These are phyloP conservation scores for Phrixothrix hirtus DNA, from an alignment of 2,888 invertebrate species.

Conservation along the genomic window DNA sequence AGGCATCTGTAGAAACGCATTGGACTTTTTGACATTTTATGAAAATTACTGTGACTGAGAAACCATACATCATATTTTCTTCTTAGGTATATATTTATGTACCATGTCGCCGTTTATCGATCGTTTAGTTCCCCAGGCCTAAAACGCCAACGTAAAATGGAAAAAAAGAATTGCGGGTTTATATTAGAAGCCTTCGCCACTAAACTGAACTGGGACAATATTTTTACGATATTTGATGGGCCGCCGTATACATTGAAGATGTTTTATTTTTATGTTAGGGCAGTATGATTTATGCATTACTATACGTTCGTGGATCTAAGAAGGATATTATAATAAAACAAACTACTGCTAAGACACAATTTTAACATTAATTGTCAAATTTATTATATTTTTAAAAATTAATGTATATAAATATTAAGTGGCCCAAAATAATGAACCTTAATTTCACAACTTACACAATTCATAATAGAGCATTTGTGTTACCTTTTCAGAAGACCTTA, in stretches of 20 bases:
- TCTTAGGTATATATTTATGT: constrained; percentile 27
- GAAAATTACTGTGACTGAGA: constrained; percentile 31
- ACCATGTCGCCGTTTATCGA: constrained; percentile 20
- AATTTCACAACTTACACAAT: too few species aligned
- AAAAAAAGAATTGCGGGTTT: constrained; percentile 14
- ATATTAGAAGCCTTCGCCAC: constrained; percentile 16
- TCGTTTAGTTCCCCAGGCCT: constrained; percentile 4
- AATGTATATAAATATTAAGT: too few species aligned
- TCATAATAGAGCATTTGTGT: too few species aligned
- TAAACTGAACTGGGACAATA: constrained; percentile 30
- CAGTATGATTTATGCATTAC: constrained; percentile 26
- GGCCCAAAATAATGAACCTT: too few species aligned
- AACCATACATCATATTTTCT: constrained; percentile 30
- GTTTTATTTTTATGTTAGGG: constrained; percentile 23
- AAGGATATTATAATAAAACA: too few species aligned
- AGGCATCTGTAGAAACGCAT: constrained; percentile 28
- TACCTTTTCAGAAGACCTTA: too few species aligned
- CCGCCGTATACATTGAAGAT: constrained; percentile 25
- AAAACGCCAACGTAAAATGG: constrained; percentile 21
- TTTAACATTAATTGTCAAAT: too few species aligned
- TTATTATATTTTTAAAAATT: too few species aligned
- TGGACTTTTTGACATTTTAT: constrained; percentile 29
- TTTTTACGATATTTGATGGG: constrained; percentile 28
- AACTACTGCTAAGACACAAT: too few species aligned
- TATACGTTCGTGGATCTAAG: too few species aligned